phyloP scores from a whole-genome alignment of 2,888 invertebrate genomes.

The Meloe dianella region DNA sequence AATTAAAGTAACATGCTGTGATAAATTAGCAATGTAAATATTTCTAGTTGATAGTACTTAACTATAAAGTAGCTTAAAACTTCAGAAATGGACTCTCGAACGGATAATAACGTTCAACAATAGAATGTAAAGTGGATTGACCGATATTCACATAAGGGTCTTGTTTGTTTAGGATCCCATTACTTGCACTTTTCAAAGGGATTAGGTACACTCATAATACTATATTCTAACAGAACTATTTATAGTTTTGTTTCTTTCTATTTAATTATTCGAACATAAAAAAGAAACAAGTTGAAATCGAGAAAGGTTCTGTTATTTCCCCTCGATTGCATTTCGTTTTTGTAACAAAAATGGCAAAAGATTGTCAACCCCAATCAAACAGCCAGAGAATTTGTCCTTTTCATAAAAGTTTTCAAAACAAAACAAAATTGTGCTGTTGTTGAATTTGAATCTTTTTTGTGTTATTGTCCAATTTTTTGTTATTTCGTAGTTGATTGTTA shows the following conservation, averaged over 20 bases:
- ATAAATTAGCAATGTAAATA: not conserved
- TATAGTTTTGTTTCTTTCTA: too few species aligned
- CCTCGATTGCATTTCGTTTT: too few species aligned
- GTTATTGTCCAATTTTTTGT: too few species aligned
- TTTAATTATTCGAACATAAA: too few species aligned
- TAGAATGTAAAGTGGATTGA: too few species aligned
- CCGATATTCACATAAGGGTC: not conserved
- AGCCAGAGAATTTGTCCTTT: not conserved
- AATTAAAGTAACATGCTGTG: not conserved
- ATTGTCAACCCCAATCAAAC: conserved; percentile 49
- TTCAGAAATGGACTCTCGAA: too few species aligned
- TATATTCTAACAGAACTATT: too few species aligned
- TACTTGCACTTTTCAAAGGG: not conserved
- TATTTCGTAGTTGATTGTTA: conserved; percentile 8
- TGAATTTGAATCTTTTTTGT: too few species aligned
- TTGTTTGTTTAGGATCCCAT: conserved; percentile 1
- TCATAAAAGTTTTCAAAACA: too few species aligned
- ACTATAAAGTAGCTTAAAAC: too few species aligned
- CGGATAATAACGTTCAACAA: not conserved
- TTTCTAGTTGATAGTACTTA: not conserved
- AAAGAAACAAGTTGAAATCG: not conserved
- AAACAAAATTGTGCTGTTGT: conserved; percentile 1
- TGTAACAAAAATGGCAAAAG: conserved; percentile 1
- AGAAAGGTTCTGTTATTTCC: too few species aligned
- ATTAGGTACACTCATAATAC: too few species aligned